Evolutionary conservation across 2,113 vertebrate species (phyloP), one percentile per base, ranked within the genome.

Genomic region (Zapus hudsonius): DNA sequence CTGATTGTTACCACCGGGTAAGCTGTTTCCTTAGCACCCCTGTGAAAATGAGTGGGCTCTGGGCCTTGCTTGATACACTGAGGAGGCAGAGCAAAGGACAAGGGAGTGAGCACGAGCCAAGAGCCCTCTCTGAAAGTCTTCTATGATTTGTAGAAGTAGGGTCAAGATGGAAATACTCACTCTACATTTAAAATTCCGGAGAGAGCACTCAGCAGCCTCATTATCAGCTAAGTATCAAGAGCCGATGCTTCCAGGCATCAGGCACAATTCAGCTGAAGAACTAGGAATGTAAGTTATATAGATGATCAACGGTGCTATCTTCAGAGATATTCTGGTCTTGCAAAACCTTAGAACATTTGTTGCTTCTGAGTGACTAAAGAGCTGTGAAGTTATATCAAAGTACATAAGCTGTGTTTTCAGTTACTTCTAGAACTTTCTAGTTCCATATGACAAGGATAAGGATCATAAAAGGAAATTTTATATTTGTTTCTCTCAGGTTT

Each of bases 41-140:
- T 23, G n/a, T 29, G 23, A 27, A 52, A 19, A 15, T 0, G 0
- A 13, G 31, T 31, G 33, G 38, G 15, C 29, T 64, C n/a, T 79
- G 5, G 59, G 47, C 38, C 63, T 29, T 6, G n/a, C 38, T 36
- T 42, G 27, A 4, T 11, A 67, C 52, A 69, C 7, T 23, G 5
- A 2, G 57, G 25, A 12, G 66, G 27, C 61, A 87, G 31, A n/a
- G 52, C 5, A 23, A 31, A 64, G 22, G 19, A 16, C n/a, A 22
- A 67, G 5, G 23, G 19, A 19, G 5, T 23, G 27, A 52, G 17
- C 20, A 22, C 7, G 20, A 7, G 6, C 31, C 66, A 73, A 16
- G 4, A 38, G n/a, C 9, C 2, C 2, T 5, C 13, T 36, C 10
- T 40, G 69, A 72, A 3, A 2, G 20, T 16, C 5, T 40, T 22